Evolutionary conservation across 2,797 vertebrate species (phyloP).

Genomic region (Etheostoma perlongum): DNA sequence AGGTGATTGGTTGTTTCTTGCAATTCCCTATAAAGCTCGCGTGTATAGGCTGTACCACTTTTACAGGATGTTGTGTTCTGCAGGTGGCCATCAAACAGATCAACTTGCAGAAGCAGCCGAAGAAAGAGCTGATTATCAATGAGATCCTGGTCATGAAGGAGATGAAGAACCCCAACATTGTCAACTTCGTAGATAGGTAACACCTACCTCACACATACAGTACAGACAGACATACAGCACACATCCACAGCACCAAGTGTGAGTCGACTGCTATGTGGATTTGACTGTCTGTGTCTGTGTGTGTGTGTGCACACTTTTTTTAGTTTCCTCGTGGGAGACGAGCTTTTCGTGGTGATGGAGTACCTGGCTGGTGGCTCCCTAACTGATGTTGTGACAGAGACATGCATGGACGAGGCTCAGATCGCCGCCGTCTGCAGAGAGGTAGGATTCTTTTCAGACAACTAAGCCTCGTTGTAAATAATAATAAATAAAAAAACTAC

Average conservation of each 20-base stretch:
- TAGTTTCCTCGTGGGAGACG: conserved; percentile 94
- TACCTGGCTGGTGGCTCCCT: conserved; percentile 98
- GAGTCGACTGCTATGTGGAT: background rate
- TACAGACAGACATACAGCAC: background rate
- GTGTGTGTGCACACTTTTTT: background rate
- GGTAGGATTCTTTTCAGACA: conserved; percentile 75
- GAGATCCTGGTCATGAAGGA: conserved; percentile 99
- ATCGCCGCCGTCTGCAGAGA: conserved; percentile 98
- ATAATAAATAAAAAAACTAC: background rate
- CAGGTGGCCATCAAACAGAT: conserved; percentile 99
- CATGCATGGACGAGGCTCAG: conserved; percentile 98
- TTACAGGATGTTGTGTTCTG: conserved; percentile 29
- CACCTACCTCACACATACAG: background rate
- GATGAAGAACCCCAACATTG: conserved; percentile 98
- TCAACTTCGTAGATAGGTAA: conserved; percentile 98
- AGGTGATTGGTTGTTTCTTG: background rate
- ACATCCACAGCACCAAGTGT: background rate
- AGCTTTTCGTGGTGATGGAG: conserved; percentile 98
- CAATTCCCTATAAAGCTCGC: background rate
- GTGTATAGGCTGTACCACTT: background rate
- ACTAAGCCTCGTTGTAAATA: too few species aligned
- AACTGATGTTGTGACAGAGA: conserved; percentile 98
- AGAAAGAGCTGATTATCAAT: conserved; percentile 99
- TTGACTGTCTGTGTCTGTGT: background rate
- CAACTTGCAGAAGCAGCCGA: conserved; percentile 98